Percentiles rank a stretch among this genome's conserved stretches.
phyloP scores from a whole-genome alignment of 2,797 vertebrate species.

The Sebastes hubbsi region DNA sequence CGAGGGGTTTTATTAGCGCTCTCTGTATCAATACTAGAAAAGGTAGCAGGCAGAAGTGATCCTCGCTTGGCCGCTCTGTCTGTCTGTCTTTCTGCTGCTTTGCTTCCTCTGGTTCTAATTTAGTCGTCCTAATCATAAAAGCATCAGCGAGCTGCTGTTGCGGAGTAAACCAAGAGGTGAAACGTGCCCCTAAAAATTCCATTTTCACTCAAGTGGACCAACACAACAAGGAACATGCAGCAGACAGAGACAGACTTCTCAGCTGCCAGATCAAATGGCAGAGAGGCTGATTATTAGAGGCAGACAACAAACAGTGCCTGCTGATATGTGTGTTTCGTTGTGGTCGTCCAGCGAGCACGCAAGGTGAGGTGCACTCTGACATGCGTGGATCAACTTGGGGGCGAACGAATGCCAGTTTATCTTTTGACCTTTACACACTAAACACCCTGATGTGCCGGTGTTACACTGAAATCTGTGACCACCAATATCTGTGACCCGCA shows the following conservation, averaged over 20 bases:
- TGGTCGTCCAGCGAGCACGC: conserved; percentile 31
- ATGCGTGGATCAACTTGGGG: conserved; percentile 22
- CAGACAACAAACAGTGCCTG: conserved; percentile 58
- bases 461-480: too few species aligned
- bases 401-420: conserved; percentile 8
- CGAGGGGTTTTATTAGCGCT: conserved; percentile 46
- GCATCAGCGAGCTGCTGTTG: conserved; percentile 66
- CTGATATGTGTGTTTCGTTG: conserved; percentile 48
- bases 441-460: background rate
- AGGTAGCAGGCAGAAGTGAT: conserved; percentile 46
- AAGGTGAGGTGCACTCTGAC: conserved; percentile 46
- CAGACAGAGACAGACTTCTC: conserved; percentile 54
- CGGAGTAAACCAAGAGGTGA: conserved; percentile 72
- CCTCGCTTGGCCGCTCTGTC: conserved; percentile 27
- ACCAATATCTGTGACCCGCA: too few species aligned
- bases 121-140: conserved; percentile 78
- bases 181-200: conserved; percentile 73
- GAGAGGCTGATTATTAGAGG: conserved; percentile 58
- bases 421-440: conserved; percentile 4
- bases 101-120: conserved; percentile 75
- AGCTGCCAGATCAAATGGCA: conserved; percentile 69
- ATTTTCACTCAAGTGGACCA: conserved; percentile 77
- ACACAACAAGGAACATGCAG: conserved; percentile 61
- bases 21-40: conserved; percentile 27
- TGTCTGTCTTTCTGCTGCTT: conserved; percentile 19